Evolutionary conservation across 2,797 vertebrate species (phyloP).

Genomic region (Coccyzus lansbergi): DNA sequence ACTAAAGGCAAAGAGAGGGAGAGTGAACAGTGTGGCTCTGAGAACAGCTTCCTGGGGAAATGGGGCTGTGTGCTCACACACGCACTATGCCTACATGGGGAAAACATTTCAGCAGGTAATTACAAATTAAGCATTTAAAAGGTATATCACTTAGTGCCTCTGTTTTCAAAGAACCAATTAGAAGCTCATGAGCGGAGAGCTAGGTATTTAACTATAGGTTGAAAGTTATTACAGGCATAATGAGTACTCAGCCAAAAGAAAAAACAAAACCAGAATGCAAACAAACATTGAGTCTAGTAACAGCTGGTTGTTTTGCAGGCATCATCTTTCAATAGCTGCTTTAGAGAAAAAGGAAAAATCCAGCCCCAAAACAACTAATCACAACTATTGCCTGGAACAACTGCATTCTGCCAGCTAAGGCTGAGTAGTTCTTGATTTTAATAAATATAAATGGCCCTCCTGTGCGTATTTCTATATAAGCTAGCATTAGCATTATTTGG

Average conservation of each 20-base stretch:
- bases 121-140: slow-evolving; percentile 43
- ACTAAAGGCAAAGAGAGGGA: not conserved
- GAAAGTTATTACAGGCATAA: slow-evolving; percentile 22
- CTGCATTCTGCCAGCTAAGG: not conserved
- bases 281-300: slow-evolving; percentile 21
- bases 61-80: not conserved
- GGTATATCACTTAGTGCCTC: not conserved
- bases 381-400: not conserved
- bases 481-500: not conserved
- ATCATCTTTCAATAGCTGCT: slow-evolving; percentile 31
- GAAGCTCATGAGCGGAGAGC: not conserved
- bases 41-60: fast-evolving
- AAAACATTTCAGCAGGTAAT: not conserved
- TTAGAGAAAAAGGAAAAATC: not conserved
- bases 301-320: slow-evolving; percentile 45
- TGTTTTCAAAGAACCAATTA: slow-evolving; percentile 42
- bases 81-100: fast-evolving
- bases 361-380: not conserved
- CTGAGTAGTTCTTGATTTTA: not conserved
- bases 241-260: not conserved
- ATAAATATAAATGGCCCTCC: slow-evolving; percentile 27
- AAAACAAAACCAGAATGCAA: not conserved
- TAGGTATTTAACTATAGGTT: slow-evolving; percentile 42
- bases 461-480: not conserved
- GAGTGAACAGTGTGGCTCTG: not conserved